phyloP scores from a whole-genome alignment of 2,797 vertebrate genomes.

The Nyctibius grandis region DNA sequence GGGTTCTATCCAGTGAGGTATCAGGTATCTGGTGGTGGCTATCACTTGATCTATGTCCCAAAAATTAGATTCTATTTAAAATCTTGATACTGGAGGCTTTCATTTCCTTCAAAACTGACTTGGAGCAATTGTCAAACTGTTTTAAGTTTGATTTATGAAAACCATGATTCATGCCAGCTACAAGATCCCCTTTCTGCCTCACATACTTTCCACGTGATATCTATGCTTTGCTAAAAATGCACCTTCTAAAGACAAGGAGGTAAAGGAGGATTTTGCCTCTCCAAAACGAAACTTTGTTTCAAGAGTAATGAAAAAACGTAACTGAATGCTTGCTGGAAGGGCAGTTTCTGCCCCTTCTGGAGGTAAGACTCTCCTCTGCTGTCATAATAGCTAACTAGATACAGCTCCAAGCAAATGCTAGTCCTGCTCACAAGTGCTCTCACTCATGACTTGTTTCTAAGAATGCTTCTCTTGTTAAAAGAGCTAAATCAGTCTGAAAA shows the following conservation, averaged over 20 bases:
- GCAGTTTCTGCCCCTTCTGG: neutral
- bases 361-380: neutral
- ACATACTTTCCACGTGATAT: neutral
- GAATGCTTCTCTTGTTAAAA: neutral
- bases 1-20: neutral
- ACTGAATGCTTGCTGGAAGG: neutral
- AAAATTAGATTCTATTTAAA: neutral
- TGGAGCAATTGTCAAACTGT: neutral
- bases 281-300: neutral
- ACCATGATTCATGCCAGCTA: neutral
- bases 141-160: neutral
- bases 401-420: neutral
- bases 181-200: neutral
- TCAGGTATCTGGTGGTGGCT: neutral
- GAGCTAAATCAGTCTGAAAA: neutral
- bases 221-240: neutral
- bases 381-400: neutral
- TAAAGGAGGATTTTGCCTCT: neutral
- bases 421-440: neutral
- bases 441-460: neutral
- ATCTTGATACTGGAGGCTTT: neutral
- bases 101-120: neutral
- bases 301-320: neutral
- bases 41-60: neutral
- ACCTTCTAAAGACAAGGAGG: neutral